These are phyloP conservation scores for Dolichopus griseipennis DNA, from an alignment of 2,888 invertebrate genomes.

Conservation along the genomic window DNA sequence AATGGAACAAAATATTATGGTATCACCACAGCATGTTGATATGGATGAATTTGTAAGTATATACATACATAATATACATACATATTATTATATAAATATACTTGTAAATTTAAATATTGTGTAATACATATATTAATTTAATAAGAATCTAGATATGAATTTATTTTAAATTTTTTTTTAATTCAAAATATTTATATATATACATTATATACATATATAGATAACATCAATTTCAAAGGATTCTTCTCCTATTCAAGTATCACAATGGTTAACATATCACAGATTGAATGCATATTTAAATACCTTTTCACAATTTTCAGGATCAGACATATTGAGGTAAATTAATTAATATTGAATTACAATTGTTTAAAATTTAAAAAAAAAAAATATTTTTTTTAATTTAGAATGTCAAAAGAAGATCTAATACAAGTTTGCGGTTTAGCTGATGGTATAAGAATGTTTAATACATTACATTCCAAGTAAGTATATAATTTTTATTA, in stretches of 20 bases:
- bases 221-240: slow-evolving; percentile 53
- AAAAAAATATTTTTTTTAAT: slow-evolving; percentile 17
- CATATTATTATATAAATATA: background rate
- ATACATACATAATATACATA: background rate
- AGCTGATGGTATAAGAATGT: slow-evolving; percentile 87
- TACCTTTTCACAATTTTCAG: slow-evolving; percentile 78
- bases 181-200: background rate
- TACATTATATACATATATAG: slow-evolving; percentile 29
- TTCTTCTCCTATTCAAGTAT: slow-evolving; percentile 62
- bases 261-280: slow-evolving; percentile 68
- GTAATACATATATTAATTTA: slow-evolving; percentile 20
- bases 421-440: slow-evolving; percentile 89
- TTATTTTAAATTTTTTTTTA: slow-evolving; percentile 16
- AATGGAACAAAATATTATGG: slow-evolving; percentile 39
- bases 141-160: too few species aligned
- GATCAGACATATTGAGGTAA: slow-evolving; percentile 74
- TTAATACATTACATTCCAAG: slow-evolving; percentile 81
- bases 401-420: slow-evolving; percentile 75
- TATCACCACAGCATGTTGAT: slow-evolving; percentile 39
- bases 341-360: slow-evolving; percentile 14
- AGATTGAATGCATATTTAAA: slow-evolving; percentile 67
- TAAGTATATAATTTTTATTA: slow-evolving; percentile 41
- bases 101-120: background rate
- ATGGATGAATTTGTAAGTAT: slow-evolving; percentile 40
- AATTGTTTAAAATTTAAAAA: background rate